phyloP scores from a whole-genome alignment of 2,797 vertebrate species.

The Alfaro cultratus region DNA sequence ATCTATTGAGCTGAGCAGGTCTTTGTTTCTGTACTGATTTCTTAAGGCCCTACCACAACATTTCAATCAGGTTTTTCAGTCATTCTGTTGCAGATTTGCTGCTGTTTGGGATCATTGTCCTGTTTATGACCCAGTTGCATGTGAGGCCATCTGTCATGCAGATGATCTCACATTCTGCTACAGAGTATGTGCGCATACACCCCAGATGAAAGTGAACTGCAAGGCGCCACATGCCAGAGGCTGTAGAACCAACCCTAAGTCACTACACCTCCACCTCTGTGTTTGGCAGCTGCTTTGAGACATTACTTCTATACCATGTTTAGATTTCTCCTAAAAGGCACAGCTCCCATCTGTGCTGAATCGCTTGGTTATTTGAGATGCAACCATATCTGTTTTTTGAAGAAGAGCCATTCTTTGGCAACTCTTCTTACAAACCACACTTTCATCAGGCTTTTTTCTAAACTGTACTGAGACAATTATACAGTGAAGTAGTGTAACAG shows the following conservation, averaged over 20 bases:
- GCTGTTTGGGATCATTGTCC: slow-evolving; percentile 2
- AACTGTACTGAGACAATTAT: neutral
- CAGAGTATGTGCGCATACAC: neutral
- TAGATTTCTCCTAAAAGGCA: neutral
- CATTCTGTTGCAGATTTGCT: neutral
- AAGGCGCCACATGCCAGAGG: neutral
- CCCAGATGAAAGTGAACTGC: neutral
- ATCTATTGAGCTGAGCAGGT: neutral
- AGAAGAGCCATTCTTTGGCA: neutral
- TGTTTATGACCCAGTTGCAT: slow-evolving; percentile 2
- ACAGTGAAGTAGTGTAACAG: neutral
- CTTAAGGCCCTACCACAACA: neutral
- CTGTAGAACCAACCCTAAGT: neutral
- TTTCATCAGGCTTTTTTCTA: neutral
- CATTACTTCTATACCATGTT: neutral
- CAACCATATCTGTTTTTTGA: neutral
- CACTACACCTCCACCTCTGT: neutral
- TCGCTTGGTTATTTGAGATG: neutral
- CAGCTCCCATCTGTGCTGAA: neutral
- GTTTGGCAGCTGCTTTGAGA: neutral
- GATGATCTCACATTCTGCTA: neutral
- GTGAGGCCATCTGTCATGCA: slow-evolving; percentile 1
- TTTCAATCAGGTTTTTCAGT: neutral
- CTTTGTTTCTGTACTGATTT: neutral
- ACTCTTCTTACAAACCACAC: neutral